Base-by-base conservation (phyloP, 2,797 vertebrate species). In the Brachyrhaphis roseni region DNA sequence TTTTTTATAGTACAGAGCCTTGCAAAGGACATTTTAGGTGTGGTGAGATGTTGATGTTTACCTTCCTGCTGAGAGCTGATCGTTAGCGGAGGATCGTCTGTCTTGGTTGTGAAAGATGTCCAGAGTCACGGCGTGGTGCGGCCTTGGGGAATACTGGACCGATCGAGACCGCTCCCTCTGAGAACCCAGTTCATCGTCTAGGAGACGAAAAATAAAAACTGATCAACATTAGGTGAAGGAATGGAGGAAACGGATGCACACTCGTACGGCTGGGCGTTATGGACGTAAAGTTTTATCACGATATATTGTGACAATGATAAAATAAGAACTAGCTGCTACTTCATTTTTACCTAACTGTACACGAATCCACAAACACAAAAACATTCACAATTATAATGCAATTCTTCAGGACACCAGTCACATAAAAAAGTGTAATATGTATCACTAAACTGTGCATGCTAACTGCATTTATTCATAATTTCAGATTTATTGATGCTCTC, bases 151-250 rank as follows among this genome's bases (percentile, higher is more conserved):
- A 87, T 96, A 97, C 91, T 98, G 98, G 0, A 96, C 94, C 3
- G 97, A 98, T 83, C 95, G 94, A n/a, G 97, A 98, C 62, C 95
- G 95, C 77, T 96, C 95, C 93, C 96, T 96, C 79, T 97, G 98
- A 15, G 85, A 88, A 47, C 75, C 82, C 36, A 93, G 88, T 71
- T 95, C 94, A 57, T 96, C 86, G 0, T 95, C 87, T 94, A 66
- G 16, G 46, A 59, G 23, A 83, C 36, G 10, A 31, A 75, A 79
- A 78, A 16, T 66, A 82, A 47, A 78, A 88, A 78, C 20, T 13
- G 12, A 84, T 75, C 16, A 41, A 43, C 55, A 66, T 51, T 36
- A 26, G 46, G 77, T 10, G 55, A 34, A 39, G 28, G 16, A 1
- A 36, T 43, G 70, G 43, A 13, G 78, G 45, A 23, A 49, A 77